A percentile compares a stretch with the other conserved stretches of the same genome.
Conservation (phyloP, 2,113 vertebrate genomes). For the Protobothrops mucrosquamatus region DNA sequence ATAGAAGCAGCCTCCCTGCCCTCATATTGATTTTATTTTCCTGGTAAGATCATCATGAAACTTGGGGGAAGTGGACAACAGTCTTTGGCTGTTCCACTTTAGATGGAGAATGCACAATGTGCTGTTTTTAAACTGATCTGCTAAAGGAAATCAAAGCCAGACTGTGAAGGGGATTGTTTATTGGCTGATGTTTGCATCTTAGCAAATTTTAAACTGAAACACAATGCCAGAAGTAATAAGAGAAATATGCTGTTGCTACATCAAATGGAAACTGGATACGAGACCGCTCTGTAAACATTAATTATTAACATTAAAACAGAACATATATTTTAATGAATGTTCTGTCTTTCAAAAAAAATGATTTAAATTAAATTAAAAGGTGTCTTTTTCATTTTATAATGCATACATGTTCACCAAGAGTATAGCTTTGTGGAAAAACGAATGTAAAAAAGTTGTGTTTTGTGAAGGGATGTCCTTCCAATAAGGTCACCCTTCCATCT, state of each 20-base stretch:
- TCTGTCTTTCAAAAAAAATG: neutral
- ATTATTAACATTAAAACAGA: neutral
- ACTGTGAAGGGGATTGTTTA: neutral
- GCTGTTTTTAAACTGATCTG: neutral
- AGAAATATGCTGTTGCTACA: neutral
- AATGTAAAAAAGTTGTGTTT: neutral
- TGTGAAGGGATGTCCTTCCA: neutral
- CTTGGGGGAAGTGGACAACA: neutral
- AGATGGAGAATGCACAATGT: neutral
- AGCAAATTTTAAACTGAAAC: neutral
- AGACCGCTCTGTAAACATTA: neutral
- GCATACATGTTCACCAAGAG: neutral
- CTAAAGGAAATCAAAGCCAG: neutral
- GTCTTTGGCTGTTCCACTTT: neutral
- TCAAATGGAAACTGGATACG: neutral
- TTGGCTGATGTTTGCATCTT: neutral
- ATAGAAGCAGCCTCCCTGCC: neutral
- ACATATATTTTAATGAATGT: neutral
- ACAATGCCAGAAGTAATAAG: neutral
- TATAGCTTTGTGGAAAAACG: neutral
- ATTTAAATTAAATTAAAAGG: neutral
- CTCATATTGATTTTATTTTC: neutral
- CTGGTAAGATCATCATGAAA: rapidly evolving
- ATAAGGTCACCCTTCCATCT: neutral
- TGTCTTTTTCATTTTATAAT: neutral